Base-by-base conservation (phyloP, 2,888 invertebrate genomes). In the Vandiemenella viatica region DNA sequence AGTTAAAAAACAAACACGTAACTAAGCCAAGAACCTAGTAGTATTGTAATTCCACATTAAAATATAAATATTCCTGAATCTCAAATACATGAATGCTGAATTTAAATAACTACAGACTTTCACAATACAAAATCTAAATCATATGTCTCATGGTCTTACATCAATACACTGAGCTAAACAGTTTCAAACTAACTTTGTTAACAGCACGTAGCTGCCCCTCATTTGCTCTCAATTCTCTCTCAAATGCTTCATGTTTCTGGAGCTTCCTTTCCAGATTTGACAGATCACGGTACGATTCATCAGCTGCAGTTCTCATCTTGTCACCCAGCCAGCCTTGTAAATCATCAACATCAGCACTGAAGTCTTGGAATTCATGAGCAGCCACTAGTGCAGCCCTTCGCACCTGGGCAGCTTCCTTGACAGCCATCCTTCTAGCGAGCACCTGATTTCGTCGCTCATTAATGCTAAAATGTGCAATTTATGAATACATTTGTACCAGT, bases 181-280 rank as follows among this genome's bases (percentile, higher is more conserved):
- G n/a, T 17, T 43, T 16, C 19, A 16, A 19, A 65, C 67, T 63
- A 49, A 77, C 77, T 61, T 88, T 88, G 57, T 87, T 89, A 0
- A 93, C 84, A 18, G 83, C 81, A 45, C 91, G 71, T 8, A 95
- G 71, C 60, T 93, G 87, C 13, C 90, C 91, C 65, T 96, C 92
- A 61, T 96, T 97, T 1, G 96, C 91, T 43, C 88, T 77, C 17
- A 98, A 68, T 63, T 98, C 97, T 1, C 95, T 74, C 61, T 96
- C 95, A 62, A 97, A 96, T 0, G 96, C 95, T 65, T 93, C 90
- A 63, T 98, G 97, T 62, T 93, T 93, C 67, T 95, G 92, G 1
- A 93, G 68, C 63, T 95, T 95, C 1, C 92, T 75, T 56, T 92
- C 90, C 54, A 92, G 67, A 64, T 96, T 95, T 37, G 77, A 82